These are phyloP conservation scores for Anoplolepis gracilipes DNA, from an alignment of 1,140 invertebrate species.

Conservation along the genomic window DNA sequence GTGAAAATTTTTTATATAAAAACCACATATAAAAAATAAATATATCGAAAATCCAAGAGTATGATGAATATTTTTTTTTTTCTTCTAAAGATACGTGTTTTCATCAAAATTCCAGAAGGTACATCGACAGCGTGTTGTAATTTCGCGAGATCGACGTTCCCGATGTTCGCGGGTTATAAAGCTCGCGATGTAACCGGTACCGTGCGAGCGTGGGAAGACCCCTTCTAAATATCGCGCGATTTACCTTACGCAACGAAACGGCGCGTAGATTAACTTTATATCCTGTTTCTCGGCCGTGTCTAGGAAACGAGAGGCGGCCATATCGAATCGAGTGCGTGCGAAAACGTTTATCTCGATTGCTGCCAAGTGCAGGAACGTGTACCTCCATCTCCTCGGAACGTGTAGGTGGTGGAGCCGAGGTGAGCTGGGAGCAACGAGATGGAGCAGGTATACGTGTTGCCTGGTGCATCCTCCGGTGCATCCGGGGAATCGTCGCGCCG, in stretches of 20 bases:
- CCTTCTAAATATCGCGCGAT: slow-evolving; percentile 53
- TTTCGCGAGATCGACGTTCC: slow-evolving; percentile 46
- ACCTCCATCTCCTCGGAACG: slow-evolving; percentile 15
- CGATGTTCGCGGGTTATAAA: slow-evolving; percentile 22
- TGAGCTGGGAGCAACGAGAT: slow-evolving; percentile 49
- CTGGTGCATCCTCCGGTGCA: slow-evolving; percentile 27
- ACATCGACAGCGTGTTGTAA: background rate
- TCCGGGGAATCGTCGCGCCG: slow-evolving; percentile 42
- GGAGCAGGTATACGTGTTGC: slow-evolving; percentile 45
- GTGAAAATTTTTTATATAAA: background rate
- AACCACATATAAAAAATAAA: no score
- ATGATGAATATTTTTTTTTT: background rate
- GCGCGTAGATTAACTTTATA: slow-evolving; percentile 52
- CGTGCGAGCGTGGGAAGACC: slow-evolving; percentile 55
- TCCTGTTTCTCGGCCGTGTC: slow-evolving; percentile 59
- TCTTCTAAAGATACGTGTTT: background rate
- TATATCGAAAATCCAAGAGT: background rate
- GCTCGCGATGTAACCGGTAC: slow-evolving; percentile 51
- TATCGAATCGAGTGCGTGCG: slow-evolving; percentile 61
- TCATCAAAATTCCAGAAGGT: background rate
- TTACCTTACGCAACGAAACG: slow-evolving; percentile 40
- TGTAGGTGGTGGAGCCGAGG: slow-evolving; percentile 44
- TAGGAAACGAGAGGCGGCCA: slow-evolving; percentile 59
- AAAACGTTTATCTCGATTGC: slow-evolving; percentile 65
- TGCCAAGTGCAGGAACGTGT: slow-evolving; percentile 65